Evolutionary conservation across 2,888 invertebrate genomes (phyloP).

Genomic region (Yponomeuta evonymella): DNA sequence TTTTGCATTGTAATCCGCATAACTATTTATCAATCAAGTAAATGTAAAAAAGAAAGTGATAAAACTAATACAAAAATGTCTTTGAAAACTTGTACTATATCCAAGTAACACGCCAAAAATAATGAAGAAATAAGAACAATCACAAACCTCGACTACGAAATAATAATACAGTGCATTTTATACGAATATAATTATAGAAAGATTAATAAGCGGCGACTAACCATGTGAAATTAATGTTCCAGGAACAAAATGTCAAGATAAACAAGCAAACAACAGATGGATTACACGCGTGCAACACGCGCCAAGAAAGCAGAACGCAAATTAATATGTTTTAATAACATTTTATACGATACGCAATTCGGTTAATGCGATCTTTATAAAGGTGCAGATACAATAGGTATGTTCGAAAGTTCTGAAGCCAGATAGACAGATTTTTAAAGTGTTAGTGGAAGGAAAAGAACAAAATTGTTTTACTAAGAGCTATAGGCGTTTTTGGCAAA

Average conservation of each 20-base stretch:
- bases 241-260: background rate
- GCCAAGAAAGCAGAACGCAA: constrained; percentile 12
- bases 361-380: background rate
- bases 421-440: too few species aligned
- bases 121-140: background rate
- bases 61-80: too few species aligned
- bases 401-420: too few species aligned
- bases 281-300: constrained; percentile 5
- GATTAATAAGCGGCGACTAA: background rate
- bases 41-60: too few species aligned
- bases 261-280: background rate
- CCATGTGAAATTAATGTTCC: background rate
- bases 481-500: too few species aligned
- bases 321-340: constrained; percentile 9
- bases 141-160: background rate
- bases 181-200: background rate
- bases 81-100: too few species aligned
- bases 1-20: too few species aligned
- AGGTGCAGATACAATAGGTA: background rate
- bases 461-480: too few species aligned
- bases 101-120: too few species aligned
- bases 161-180: background rate
- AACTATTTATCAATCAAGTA: too few species aligned
- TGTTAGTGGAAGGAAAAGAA: too few species aligned
- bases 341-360: constrained; percentile 3